Conservation (phyloP, 37 sponge, comb jelly and placozoan species). For the Tethya wilhelma region DNA sequence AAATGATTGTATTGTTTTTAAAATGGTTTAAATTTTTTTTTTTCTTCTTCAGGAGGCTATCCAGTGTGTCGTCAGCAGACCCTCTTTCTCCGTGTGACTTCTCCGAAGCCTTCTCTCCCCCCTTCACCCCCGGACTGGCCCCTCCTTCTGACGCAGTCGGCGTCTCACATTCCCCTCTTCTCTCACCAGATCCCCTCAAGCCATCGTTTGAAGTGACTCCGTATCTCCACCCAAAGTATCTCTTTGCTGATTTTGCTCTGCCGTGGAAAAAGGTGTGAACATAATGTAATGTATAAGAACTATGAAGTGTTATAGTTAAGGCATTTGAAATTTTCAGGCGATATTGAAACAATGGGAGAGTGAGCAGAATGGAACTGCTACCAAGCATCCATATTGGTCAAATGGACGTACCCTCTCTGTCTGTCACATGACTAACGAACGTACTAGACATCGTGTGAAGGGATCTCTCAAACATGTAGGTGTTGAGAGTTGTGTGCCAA, state of each 20-base stretch:
- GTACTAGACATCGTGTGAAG: background rate
- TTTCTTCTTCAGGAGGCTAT: conserved; percentile 20
- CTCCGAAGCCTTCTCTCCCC: conserved; percentile 54
- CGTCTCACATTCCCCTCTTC: conserved; percentile 12
- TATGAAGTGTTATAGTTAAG: background rate
- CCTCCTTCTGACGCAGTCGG: background rate
- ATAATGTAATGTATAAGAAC: background rate
- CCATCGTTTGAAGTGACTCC: conserved; percentile 54
- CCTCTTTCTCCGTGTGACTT: conserved; percentile 27
- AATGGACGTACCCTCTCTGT: background rate
- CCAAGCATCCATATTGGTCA: conserved; percentile 9
- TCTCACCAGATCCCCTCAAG: conserved; percentile 22
- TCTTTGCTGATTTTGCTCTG: conserved; percentile 62
- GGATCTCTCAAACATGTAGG: conserved; percentile 71
- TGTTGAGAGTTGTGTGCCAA: background rate
- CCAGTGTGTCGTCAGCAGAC: conserved; percentile 60
- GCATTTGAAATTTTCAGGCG: conserved; percentile 1
- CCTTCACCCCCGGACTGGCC: conserved; percentile 44
- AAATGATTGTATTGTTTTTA: too few species aligned
- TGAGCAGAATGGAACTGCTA: conserved; percentile 12
- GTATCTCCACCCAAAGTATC: conserved; percentile 63
- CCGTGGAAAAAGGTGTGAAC: conserved; percentile 68
- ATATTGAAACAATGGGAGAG: conserved; percentile 49
- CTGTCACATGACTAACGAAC: background rate
- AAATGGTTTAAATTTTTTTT: too few species aligned